Evolutionary conservation across 1,140 invertebrate species (phyloP).

Genomic region (Drosophila bocqueti): DNA sequence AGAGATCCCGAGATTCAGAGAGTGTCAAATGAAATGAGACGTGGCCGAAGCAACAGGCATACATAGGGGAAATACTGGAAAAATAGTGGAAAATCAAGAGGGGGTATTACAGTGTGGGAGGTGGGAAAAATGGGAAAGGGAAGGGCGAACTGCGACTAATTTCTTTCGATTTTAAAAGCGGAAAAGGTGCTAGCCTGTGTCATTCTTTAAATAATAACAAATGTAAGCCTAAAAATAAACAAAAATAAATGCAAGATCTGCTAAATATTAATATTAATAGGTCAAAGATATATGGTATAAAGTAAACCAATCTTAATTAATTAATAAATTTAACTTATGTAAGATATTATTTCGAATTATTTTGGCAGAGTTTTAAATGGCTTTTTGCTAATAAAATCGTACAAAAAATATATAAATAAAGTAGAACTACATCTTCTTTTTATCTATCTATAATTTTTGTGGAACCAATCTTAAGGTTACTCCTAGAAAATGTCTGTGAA

Average conservation of each 20-base stretch:
- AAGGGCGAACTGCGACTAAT: slow-evolving; percentile 14
- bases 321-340: no score
- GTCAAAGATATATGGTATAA: background rate
- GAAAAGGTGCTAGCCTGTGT: background rate
- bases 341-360: no score
- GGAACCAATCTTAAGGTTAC: background rate
- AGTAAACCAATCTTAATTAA: background rate
- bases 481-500: background rate
- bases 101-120: background rate
- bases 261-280: background rate
- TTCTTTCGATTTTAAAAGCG: background rate
- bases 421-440: no score
- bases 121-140: slow-evolving; percentile 1
- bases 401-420: background rate
- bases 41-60: slow-evolving; percentile 32
- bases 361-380: no score
- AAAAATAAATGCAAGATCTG: background rate
- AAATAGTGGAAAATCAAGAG: background rate
- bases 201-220: background rate
- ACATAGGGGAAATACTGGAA: background rate
- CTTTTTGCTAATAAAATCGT: no score
- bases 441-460: no score
- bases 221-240: background rate
- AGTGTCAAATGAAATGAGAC: slow-evolving; percentile 54
- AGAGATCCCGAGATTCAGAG: slow-evolving; percentile 38